Conservation (phyloP, 2,113 vertebrate genomes). For the Petaurus breviceps region DNA sequence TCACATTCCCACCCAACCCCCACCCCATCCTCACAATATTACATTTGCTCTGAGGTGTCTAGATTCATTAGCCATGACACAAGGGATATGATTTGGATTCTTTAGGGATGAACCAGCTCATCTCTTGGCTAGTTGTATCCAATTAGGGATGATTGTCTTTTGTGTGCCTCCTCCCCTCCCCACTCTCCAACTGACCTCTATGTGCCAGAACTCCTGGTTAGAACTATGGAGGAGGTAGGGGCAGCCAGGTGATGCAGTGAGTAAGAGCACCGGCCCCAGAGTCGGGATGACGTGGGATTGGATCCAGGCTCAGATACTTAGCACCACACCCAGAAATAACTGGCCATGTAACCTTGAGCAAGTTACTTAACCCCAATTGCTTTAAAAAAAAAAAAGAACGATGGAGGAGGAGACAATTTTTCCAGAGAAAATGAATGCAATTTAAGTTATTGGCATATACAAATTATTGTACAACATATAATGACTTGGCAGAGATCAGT, state of each 20-base stretch:
- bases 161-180: neutral
- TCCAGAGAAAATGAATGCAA: neutral
- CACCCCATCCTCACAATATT: neutral
- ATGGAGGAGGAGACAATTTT: neutral
- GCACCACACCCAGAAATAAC: too few relatives aligned
- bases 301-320: too few relatives aligned
- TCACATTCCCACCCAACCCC: neutral
- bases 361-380: too few relatives aligned
- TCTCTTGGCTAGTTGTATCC: neutral
- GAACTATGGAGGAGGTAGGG: neutral
- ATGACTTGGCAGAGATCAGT: neutral
- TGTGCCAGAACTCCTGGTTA: neutral
- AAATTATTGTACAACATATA: neutral
- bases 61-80: neutral
- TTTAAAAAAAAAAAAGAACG: too few relatives aligned
- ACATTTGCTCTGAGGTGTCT: neutral
- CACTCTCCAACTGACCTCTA: neutral
- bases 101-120: neutral
- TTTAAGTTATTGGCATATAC: neutral
- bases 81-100: neutral
- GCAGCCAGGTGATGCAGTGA: too few relatives aligned
- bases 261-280: too few relatives aligned
- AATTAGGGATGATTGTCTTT: neutral
- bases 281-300: too few relatives aligned
- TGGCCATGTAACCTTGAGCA: too few relatives aligned